Conservation (phyloP, 2,797 vertebrate species). For the Crenuchus spilurus region DNA sequence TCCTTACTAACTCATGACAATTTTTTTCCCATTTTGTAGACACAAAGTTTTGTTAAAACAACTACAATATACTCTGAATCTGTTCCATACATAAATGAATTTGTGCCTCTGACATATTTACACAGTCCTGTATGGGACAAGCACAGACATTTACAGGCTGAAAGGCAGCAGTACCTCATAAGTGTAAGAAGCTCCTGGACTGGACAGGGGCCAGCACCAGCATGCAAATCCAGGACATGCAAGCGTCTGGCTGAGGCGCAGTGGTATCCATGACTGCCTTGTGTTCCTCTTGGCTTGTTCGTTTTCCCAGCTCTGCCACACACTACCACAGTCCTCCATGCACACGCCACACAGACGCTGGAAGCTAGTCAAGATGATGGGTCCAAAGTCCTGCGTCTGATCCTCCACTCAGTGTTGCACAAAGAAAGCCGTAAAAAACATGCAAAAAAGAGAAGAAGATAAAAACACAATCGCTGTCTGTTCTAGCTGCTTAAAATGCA, state of each 20-base stretch:
- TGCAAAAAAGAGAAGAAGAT: constrained; percentile 63
- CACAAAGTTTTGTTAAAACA: too few relatives aligned
- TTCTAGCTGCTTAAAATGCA: constrained; percentile 71
- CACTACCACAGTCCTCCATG: constrained; percentile 30
- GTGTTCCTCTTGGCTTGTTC: constrained; percentile 70
- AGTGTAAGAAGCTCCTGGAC: constrained; percentile 67
- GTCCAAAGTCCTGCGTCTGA: constrained; percentile 36
- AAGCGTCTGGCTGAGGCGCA: constrained; percentile 66
- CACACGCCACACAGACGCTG: constrained; percentile 27
- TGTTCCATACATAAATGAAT: too few relatives aligned
- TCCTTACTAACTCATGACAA: not conserved
- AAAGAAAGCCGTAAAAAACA: constrained; percentile 53
- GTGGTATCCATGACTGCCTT: constrained; percentile 79
- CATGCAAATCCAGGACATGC: constrained; percentile 73
- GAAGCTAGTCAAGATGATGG: constrained; percentile 41
- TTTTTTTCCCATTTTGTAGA: too few relatives aligned
- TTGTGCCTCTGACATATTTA: too few relatives aligned
- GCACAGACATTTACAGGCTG: constrained; percentile 1
- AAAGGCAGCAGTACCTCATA: constrained; percentile 71
- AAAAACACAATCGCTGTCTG: constrained; percentile 67
- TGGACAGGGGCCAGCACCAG: constrained; percentile 68
- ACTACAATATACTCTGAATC: too few relatives aligned
- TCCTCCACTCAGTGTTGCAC: constrained; percentile 45
- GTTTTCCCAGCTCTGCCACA: constrained; percentile 31
- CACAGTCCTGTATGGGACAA: not conserved